Evolutionary conservation across 2,797 vertebrate species (phyloP), one percentile per base, ranked within the genome.

Genomic region (Enteromius treurensis): DNA sequence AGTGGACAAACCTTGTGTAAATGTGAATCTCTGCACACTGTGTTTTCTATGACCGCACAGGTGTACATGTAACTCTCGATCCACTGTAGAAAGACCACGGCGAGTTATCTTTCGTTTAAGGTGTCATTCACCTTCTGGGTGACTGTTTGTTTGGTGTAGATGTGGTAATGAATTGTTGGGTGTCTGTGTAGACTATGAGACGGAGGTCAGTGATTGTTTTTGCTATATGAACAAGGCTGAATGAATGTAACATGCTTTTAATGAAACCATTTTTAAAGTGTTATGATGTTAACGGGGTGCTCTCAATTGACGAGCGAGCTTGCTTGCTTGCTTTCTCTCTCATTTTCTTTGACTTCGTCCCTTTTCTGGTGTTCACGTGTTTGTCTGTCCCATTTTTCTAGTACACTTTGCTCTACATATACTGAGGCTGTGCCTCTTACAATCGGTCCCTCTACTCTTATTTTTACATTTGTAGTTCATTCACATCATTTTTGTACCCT

Each of bases 191-290:
- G 80, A 64, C n/a, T 83, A 60, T 71, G 67, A 83, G 10, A 78
- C 53, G 1, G 29, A 71, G 82, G 75, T 77, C 73, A 76, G 64
- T 77, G 81, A 55, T 69, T 82, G 81, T 83, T 77, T 83, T 78
- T 83, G 51, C 40, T 83, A 69, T 77, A 37, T 64, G 82, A 51
- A 62, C 65, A 78, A 82, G 70, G 80, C 80, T 79, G 80, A 82
- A 86, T 86, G 84, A 86, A 86, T 86, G 84, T 86, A 86, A 65
- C 13, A 55, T 71, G 67, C 34, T 78, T 78, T 86, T 79, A 73
- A 73, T 58, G 62, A 65, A 58, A 60, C 47, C 37, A 62, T 82
- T 74, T 85, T 83, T 65, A 60, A 82, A 77, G 55, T 83, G 40
- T 78, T 78, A 74, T 14, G 15, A 75, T 40, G 80, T 75, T 55